Conservation (phyloP, 2,888 invertebrate genomes). For the Elegia similella region DNA sequence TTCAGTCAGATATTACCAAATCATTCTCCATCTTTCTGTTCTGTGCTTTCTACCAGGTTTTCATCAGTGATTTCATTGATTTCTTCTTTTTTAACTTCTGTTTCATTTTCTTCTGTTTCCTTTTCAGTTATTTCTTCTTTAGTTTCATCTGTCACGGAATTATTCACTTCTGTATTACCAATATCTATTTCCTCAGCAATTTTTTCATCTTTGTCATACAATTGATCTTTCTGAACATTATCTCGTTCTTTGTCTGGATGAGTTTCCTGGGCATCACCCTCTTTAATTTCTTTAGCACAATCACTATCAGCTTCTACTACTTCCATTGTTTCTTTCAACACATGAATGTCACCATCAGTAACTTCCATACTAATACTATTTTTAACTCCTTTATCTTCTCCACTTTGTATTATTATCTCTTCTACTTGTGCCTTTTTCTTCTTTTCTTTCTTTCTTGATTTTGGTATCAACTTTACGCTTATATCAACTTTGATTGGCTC, state of each 20-base stretch:
- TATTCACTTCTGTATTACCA: neutral
- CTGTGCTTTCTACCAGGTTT: neutral
- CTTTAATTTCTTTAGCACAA: conserved; percentile 8
- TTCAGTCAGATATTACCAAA: conserved; percentile 3
- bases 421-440: conserved; percentile 58
- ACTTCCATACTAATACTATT: conserved; percentile 75
- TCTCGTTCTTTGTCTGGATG: conserved; percentile 3
- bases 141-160: neutral
- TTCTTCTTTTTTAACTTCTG: neutral
- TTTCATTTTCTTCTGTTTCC: conserved; percentile 18
- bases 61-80: conserved; percentile 20
- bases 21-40: conserved; percentile 10
- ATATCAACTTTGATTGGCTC: conserved; percentile 90
- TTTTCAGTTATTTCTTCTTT: conserved; percentile 1
- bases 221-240: conserved; percentile 12
- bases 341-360: conserved; percentile 56
- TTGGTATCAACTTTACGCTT: conserved; percentile 88
- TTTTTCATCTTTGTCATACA: neutral
- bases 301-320: conserved; percentile 41
- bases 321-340: conserved; percentile 62
- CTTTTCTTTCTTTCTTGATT: conserved; percentile 72
- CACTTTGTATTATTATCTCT: conserved; percentile 45
- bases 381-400: conserved; percentile 57
- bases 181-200: conserved; percentile 6
- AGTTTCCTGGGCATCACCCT: neutral